Evolutionary conservation across 2,888 invertebrate genomes (phyloP), one percentile per base, ranked within the genome.

Genomic region (Ecliptopera silaceata): DNA sequence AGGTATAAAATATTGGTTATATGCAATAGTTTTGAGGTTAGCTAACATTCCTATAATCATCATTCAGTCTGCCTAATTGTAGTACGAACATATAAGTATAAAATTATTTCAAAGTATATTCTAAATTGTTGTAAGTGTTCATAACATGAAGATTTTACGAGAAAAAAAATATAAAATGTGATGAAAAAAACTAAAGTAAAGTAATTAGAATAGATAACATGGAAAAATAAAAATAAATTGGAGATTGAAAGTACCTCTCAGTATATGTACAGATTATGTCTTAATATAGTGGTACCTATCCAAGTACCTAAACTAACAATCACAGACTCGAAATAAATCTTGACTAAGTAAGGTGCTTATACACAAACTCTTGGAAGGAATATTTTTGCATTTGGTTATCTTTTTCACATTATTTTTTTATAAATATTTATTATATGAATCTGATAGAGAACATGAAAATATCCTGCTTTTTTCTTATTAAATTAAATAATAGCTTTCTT

Each of bases 71-170:
- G 5, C n/a, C 1, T 12, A 41, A 17, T 18, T 48, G 31, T n/a
- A 5, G 17, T 47, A 31, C 10, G 15, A 42, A 17, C 31, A 18
- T 39, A 47, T 26, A 45, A 39, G 43, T 5, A 32, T 52, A 41
- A 39, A 48, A n/a, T 15, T 66, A 68, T 69, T 48, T 63, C 61
- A 76, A 77, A 74, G 64, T 84, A 86, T 88, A 89, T 89, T 89
- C 88, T 88, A 90, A 90, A 90, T 88, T 83, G 84, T 83, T 87
- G 64, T 90, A 88, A 86, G 88, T 89, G 88, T 89, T 90, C 87
- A 84, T 85, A 84, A 75, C 80, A 75, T 79, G 82, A 82, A 87
- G 74, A 84, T 82, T 86, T 82, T 86, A 87, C 82, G 80, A 80
- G 72, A 80, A 15, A 61, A 77, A 78, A 77, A 71, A 54, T 65